Evolutionary conservation across 2,797 vertebrate species (phyloP), one percentile per base, ranked within the genome.

Genomic region (Caiman crocodilus): DNA sequence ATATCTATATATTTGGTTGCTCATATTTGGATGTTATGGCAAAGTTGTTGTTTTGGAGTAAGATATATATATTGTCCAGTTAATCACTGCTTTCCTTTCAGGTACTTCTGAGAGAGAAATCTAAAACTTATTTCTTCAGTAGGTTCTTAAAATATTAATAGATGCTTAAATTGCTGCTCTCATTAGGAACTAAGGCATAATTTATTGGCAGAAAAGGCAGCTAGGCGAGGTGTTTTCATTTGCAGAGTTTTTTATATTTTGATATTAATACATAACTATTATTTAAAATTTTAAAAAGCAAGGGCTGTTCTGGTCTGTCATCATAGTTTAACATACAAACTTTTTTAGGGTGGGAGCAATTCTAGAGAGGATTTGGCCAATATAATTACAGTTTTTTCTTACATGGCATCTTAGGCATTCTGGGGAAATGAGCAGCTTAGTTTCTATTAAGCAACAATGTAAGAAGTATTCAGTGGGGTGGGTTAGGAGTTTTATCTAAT

Each of bases 101-200:
- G 92, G 76, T 82, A 82, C 90, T 94, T 94, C 59, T 95, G 95
- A 95, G 89, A n/a, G 89, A 88, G 32, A 83, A 21, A 93, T 82
- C 92, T 96, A 95, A 95, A 96, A 92, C 42, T 94, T 94, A 92
- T 92, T 94, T 94, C 84, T 94, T 84, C 82, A 69, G 76, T 78
- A 87, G 94, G 94, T 91, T 96, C 92, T 94, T 92, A 94, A 96
- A 25, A 50, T 73, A 50, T 65, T 65, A 30, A 94, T 93, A 94
- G 56, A 92, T 95, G 90, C 90, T 97, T 96, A 97, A 84, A 88
- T 94, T 75, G 93, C 92, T 85, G 77, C 88, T 94, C 94, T 92
- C 86, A 91, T 94, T 96, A 95, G 87, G 79, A 94, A 0, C 83
- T 92, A 95, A 96, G 82, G 94, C 96, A 96, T 93, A 94, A 84